Percentiles rank a stretch among this genome's conserved stretches.
Conservation (phyloP, 2,797 vertebrate species). For the Channallabes apus region DNA sequence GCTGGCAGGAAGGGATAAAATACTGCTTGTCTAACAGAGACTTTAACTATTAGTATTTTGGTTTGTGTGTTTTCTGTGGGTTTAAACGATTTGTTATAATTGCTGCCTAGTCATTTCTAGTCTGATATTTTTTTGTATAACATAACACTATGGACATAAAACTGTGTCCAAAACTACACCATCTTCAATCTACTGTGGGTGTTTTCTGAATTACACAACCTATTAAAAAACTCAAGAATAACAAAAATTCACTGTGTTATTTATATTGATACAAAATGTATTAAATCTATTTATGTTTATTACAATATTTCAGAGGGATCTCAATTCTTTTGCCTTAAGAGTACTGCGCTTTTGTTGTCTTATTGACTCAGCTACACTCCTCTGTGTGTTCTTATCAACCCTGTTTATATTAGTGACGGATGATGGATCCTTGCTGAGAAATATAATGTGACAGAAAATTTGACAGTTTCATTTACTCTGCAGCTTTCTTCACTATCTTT, state of each 20-base stretch:
- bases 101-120: background rate
- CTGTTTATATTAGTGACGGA: background rate
- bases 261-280: background rate
- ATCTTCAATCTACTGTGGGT: background rate
- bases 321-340: background rate
- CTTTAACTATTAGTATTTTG: background rate
- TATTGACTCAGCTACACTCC: background rate
- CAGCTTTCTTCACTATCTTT: background rate
- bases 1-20: background rate
- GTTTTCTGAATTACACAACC: background rate
- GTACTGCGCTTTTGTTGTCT: background rate
- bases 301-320: background rate
- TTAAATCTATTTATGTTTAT: background rate
- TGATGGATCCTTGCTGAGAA: background rate
- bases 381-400: background rate
- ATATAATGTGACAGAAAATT: slow-evolving; percentile 1
- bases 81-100: background rate
- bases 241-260: background rate
- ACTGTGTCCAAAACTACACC: background rate
- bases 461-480: slow-evolving; percentile 10
- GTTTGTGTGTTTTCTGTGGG: background rate
- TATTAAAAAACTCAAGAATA: background rate
- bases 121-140: too few species aligned
- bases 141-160: too few species aligned
- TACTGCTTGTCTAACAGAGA: background rate